Evolutionary conservation across 2,797 vertebrate genomes (phyloP).

Genomic region (Pseudochirops cupreus): DNA sequence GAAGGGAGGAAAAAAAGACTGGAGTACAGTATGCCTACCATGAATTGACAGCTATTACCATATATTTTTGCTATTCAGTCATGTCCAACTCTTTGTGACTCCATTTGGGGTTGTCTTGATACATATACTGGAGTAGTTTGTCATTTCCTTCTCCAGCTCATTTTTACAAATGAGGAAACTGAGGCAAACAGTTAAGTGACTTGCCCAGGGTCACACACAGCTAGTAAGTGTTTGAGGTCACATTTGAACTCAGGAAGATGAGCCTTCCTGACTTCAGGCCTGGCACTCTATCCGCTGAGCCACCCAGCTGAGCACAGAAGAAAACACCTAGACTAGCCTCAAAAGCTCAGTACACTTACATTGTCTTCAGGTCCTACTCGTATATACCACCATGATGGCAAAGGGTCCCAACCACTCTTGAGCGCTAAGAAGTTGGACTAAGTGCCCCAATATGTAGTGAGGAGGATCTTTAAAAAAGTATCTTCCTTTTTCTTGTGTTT

Average conservation of each 20-base stretch:
- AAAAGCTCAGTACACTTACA: neutral
- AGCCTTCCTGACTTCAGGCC: neutral
- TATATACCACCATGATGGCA: neutral
- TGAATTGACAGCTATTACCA: neutral
- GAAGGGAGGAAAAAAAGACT: neutral
- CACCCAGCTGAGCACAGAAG: neutral
- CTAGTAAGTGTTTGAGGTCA: too few relatives aligned
- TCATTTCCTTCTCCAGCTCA: neutral
- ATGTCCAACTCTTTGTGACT: neutral
- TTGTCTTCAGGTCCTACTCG: neutral
- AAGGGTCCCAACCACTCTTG: neutral
- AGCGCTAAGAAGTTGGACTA: neutral
- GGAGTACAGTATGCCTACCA: neutral
- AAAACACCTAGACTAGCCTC: neutral
- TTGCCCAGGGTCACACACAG: neutral
- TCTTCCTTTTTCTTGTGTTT: neutral
- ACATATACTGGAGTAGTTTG: neutral
- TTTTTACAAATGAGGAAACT: neutral
- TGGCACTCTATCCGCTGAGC: neutral
- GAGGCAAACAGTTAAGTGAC: neutral
- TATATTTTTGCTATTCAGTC: neutral
- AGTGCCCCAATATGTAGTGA: neutral
- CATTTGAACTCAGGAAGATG: neutral
- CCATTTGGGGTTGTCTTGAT: neutral
- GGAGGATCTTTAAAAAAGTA: neutral